Conservation (phyloP, 2,797 vertebrate genomes). For the Mormyrops boulengeri region DNA sequence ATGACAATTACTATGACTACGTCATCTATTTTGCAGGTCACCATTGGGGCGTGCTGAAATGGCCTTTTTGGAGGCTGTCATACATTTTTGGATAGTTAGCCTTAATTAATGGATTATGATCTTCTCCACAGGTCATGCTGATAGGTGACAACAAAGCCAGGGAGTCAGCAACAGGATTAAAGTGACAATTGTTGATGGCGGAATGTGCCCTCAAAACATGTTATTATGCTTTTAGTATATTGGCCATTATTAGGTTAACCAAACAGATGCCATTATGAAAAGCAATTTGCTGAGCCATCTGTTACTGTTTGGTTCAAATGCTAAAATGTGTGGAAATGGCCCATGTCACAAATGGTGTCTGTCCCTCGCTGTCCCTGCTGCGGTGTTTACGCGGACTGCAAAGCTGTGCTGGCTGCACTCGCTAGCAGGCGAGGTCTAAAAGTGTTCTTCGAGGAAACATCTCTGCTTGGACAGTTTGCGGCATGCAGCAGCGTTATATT, state of each 20-base stretch:
- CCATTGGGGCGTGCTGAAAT: background rate
- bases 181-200: background rate
- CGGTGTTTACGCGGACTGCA: background rate
- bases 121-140: background rate
- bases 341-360: background rate
- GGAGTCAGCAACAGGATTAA: background rate
- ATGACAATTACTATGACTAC: background rate
- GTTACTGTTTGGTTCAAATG: background rate
- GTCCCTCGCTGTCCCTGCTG: background rate
- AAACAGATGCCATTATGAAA: slow-evolving; percentile 4
- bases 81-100: background rate
- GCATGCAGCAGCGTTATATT: background rate
- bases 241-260: background rate
- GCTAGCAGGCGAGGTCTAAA: background rate
- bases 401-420: background rate
- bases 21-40: background rate
- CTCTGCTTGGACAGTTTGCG: background rate
- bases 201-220: background rate
- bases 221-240: background rate
- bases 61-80: background rate
- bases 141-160: background rate
- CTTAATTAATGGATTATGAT: background rate
- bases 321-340: slow-evolving; percentile 1
- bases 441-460: background rate
- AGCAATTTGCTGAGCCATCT: background rate